Base-by-base conservation (phyloP, 2,113 vertebrate genomes). In the Reinhardtius hippoglossoides region DNA sequence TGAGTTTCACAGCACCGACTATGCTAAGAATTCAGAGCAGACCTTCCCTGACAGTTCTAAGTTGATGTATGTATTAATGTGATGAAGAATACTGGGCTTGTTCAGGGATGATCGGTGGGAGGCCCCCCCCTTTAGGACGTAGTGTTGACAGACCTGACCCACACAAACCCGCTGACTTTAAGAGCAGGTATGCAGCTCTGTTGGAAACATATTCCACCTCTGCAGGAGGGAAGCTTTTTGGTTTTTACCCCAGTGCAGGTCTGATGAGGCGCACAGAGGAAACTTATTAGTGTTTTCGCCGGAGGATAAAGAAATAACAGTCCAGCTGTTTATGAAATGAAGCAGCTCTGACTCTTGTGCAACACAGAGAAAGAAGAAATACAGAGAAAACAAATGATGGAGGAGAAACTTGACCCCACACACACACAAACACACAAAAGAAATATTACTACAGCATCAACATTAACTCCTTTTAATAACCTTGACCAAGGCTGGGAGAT, bases 81-180 rank as follows among this genome's bases (percentile, higher is more conserved):
- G 78, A 81, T 71, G 13, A 67, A 80, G 57, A 88, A 87, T 59
- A 46, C 48, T n/a, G 58, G 1, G 58, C 60, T 57, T 76, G 52
- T 80, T 88, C 81, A 58, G 63, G 63, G 68, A 13, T 69, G 68
- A 82, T n/a, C 14, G 68, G 68, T 78, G 86, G 83, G 80, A 78
- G 84, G 64, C 40, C 72, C 48, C 48, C 1, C 40, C 63, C 71
- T 69, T 72, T 62, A 75, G 67, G 80, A 62, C 48, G 60, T 2
- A 40, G 67, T 16, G 86, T 55, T 89, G 89, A 91, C 78, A 37
- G 87, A 91, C 78, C 64, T 88, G 81, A 84, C 78, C 74, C 78
- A 57, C 76, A 75, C 65, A 42, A 35, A 84, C 70, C 75, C 67
- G 13, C 5, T 40, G 69, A 68, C 63, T 85, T n/a, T 68, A 67